Conservation (phyloP, 2,797 vertebrate species). For the Falco novaeseelandiae region DNA sequence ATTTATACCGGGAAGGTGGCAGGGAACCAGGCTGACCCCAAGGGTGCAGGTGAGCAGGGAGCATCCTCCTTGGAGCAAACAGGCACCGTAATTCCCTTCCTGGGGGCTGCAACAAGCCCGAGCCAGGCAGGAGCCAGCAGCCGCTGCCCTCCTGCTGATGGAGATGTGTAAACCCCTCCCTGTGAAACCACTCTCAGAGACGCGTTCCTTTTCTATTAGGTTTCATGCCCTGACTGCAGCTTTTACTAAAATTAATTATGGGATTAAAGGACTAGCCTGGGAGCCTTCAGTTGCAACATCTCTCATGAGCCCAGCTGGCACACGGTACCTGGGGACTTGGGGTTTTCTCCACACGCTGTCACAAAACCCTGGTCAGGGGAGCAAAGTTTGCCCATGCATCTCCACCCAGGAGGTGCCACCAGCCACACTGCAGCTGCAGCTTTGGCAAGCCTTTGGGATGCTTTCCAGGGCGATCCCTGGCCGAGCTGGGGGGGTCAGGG, state of each 20-base stretch:
- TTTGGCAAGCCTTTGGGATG: background rate
- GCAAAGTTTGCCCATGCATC: background rate
- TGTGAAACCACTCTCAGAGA: background rate
- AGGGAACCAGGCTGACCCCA: background rate
- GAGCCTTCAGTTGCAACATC: background rate
- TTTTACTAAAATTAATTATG: background rate
- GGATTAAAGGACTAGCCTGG: background rate
- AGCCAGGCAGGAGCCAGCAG: background rate
- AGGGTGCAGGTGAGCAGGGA: background rate
- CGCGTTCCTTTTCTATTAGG: background rate
- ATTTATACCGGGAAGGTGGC: background rate
- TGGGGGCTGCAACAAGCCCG: background rate
- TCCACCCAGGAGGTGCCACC: background rate
- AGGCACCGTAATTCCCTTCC: background rate
- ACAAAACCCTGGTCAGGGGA: background rate
- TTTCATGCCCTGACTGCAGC: background rate
- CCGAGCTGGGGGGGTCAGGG: background rate
- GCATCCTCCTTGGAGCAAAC: background rate
- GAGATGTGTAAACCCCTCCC: background rate
- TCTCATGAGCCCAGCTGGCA: accelerated
- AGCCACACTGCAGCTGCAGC: background rate
- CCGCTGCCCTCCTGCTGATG: background rate
- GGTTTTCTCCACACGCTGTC: background rate
- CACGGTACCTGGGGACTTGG: accelerated
- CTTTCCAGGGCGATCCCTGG: background rate